These are phyloP conservation scores for Ephydatia muelleri DNA, from an alignment of 37 sponge, comb jelly and placozoan species.

Conservation along the genomic window DNA sequence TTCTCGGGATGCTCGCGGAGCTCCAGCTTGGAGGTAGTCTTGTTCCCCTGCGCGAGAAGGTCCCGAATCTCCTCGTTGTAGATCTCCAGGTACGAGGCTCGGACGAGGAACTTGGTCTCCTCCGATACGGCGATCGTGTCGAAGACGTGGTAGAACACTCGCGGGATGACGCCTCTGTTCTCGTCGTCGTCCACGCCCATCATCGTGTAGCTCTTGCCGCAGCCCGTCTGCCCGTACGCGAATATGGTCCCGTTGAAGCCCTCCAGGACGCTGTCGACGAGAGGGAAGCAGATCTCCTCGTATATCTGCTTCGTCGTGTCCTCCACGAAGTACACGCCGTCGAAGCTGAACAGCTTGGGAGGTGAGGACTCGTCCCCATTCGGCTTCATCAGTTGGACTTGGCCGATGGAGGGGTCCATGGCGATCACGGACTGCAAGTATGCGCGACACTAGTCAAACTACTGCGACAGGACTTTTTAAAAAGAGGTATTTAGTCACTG, in stretches of 20 bases:
- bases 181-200: slow-evolving; percentile 77
- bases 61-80: slow-evolving; percentile 98
- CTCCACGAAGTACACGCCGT: slow-evolving; percentile 83
- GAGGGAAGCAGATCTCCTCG: slow-evolving; percentile 92
- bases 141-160: slow-evolving; percentile 94
- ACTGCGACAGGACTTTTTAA: too few species aligned
- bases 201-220: slow-evolving; percentile 98
- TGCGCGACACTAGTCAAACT: not conserved
- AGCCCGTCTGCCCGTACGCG: slow-evolving; percentile 99
- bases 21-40: slow-evolving; percentile 77
- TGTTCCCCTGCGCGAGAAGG: slow-evolving; percentile 70
- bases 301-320: slow-evolving; percentile 88
- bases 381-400: slow-evolving; percentile 81
- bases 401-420: slow-evolving; percentile 74
- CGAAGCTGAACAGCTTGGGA: slow-evolving; percentile 90
- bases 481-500: too few species aligned
- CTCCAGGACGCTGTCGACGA: slow-evolving; percentile 89
- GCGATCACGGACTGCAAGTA: slow-evolving; percentile 47
- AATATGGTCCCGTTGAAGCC: slow-evolving; percentile 96
- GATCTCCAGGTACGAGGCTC: slow-evolving; percentile 93
- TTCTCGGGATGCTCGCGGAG: slow-evolving; percentile 94
- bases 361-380: slow-evolving; percentile 22
- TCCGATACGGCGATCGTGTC: slow-evolving; percentile 72
- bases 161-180: slow-evolving; percentile 91
- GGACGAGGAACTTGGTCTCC: slow-evolving; percentile 76